Percentiles rank a stretch among this genome's conserved stretches.
phyloP scores from a whole-genome alignment of 2,113 vertebrate genomes.

The Eulemur macaco region DNA sequence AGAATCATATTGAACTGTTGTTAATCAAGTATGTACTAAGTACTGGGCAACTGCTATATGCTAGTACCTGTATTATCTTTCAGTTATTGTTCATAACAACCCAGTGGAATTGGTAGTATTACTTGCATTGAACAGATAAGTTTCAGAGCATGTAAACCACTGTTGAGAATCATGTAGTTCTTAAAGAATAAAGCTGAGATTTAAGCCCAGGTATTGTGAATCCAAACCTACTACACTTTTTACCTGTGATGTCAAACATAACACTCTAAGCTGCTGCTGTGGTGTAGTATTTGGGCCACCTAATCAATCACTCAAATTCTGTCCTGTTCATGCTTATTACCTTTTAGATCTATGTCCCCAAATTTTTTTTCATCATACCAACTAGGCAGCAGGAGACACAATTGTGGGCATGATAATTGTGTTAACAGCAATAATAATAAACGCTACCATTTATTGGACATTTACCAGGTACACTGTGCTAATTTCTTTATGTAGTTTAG shows the following conservation, averaged over 20 bases:
- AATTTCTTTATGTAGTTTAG: not conserved
- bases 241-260: not conserved
- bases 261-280: not conserved
- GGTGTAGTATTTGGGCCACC: not conserved
- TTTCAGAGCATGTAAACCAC: not conserved
- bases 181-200: not conserved
- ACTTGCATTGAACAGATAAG: not conserved
- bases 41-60: not conserved
- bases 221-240: not conserved
- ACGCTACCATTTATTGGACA: not conserved
- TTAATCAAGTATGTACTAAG: not conserved
- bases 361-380: slow-evolving; percentile 10
- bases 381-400: not conserved
- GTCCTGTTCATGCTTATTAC: not conserved
- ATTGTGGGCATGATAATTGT: not conserved
- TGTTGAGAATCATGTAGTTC: not conserved
- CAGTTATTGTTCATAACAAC: not conserved
- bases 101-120: not conserved
- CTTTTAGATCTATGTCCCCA: not conserved
- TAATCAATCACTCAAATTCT: not conserved
- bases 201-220: not conserved
- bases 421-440: not conserved
- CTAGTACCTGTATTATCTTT: not conserved
- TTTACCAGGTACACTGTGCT: not conserved
- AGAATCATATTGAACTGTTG: not conserved